Percentiles rank a stretch among this genome's conserved stretches.
Evolutionary conservation across 2,888 invertebrate genomes (phyloP).

Genomic region (Adelognathus sp.): DNA sequence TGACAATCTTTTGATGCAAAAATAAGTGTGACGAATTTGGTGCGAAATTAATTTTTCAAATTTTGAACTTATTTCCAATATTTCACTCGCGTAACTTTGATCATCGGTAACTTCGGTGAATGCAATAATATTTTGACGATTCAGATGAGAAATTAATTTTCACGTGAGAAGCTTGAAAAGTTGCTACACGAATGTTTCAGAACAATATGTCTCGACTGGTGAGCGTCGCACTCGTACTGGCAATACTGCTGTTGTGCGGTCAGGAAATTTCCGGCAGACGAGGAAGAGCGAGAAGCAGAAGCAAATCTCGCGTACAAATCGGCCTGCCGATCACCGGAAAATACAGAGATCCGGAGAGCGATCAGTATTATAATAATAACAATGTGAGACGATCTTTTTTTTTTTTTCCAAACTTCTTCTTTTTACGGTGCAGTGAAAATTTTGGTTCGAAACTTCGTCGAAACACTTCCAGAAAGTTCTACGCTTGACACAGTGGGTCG

Average conservation of each 20-base stretch:
- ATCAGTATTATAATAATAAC: conserved; percentile 94
- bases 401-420: background rate
- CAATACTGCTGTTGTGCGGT: conserved; percentile 76
- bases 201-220: conserved; percentile 69
- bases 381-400: conserved; percentile 85
- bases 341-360: conserved; percentile 94
- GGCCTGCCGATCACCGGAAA: conserved; percentile 94
- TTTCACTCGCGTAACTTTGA: too few species aligned
- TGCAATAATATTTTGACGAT: background rate
- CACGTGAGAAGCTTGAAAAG: background rate
- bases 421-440: background rate
- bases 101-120: too few species aligned
- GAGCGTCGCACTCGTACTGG: conserved; percentile 65
- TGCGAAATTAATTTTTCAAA: background rate
- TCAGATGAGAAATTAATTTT: background rate
- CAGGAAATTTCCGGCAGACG: conserved; percentile 83
- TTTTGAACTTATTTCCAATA: too few species aligned
- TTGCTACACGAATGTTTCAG: conserved; percentile 11
- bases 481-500: too few species aligned
- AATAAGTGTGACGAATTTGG: background rate
- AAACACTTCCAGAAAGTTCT: too few species aligned
- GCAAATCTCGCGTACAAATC: conserved; percentile 92
- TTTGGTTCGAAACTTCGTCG: too few species aligned
- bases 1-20: background rate
- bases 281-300: conserved; percentile 87